phyloP scores from a whole-genome alignment of 2,797 vertebrate species.

The Manis pentadactyla region DNA sequence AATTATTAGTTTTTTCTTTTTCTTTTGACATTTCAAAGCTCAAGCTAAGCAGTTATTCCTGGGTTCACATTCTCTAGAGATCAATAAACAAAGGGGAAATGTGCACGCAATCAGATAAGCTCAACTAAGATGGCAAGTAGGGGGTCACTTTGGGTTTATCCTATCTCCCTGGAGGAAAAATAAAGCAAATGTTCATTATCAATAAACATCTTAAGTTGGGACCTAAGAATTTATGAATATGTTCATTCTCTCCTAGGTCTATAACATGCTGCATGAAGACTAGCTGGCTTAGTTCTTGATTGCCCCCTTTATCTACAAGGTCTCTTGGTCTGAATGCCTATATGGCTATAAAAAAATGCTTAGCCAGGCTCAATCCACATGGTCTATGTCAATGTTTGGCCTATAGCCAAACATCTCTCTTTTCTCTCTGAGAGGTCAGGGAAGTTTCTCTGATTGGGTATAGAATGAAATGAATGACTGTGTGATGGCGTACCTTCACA shows the following conservation, averaged over 20 bases:
- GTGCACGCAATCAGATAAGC: slow-evolving; percentile 65
- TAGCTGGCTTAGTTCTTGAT: not conserved
- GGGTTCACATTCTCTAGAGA: slow-evolving; percentile 77
- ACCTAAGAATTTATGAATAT: not conserved
- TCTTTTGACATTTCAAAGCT: slow-evolving; percentile 71
- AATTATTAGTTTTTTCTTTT: slow-evolving; percentile 62
- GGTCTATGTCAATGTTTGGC: slow-evolving; percentile 20
- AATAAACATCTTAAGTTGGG: not conserved
- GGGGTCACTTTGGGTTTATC: slow-evolving; percentile 55
- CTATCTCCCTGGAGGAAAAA: not conserved
- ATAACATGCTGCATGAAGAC: not conserved
- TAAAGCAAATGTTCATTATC: not conserved
- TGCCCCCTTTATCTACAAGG: not conserved
- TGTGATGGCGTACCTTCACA: not conserved
- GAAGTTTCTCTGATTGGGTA: not conserved
- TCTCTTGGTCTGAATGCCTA: slow-evolving; percentile 17
- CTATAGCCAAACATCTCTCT: not conserved
- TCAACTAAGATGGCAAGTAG: slow-evolving; percentile 13
- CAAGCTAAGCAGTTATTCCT: slow-evolving; percentile 69
- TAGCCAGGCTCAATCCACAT: not conserved
- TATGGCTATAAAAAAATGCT: not conserved
- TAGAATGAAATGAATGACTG: slow-evolving; percentile 28
- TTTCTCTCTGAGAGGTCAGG: slow-evolving; percentile 19
- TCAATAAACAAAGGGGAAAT: slow-evolving; percentile 76
- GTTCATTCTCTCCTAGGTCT: not conserved